These are phyloP conservation scores for Xenus cinereus DNA, from an alignment of 2,113 vertebrate genomes.

Conservation along the genomic window DNA sequence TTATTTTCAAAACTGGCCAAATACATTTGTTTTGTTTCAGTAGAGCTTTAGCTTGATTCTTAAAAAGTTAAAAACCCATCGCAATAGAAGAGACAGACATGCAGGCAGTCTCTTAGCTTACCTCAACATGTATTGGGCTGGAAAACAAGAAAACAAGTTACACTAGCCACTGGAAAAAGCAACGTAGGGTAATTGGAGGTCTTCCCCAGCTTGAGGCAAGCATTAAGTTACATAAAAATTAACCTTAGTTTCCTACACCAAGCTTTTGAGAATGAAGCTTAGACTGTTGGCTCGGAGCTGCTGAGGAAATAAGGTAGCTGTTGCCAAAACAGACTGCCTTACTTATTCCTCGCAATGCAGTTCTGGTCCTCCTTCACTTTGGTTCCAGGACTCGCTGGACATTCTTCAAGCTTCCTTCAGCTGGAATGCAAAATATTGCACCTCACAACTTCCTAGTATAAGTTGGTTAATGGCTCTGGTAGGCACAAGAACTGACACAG, in stretches of 20 bases:
- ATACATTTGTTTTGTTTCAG: not conserved
- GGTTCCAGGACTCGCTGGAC: not conserved
- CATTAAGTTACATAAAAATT: not conserved
- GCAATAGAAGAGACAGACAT: not conserved
- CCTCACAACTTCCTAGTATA: not conserved
- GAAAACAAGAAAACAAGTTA: not conserved
- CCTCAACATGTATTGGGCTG: not conserved
- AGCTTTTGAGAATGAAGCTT: not conserved
- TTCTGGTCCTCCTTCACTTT: not conserved
- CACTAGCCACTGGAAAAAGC: not conserved
- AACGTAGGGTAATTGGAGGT: not conserved
- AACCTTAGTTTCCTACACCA: not conserved
- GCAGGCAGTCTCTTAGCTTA: not conserved
- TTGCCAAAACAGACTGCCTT: not conserved
- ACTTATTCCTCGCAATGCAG: not conserved
- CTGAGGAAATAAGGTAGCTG: not conserved
- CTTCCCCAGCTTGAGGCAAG: not conserved
- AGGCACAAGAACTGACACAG: not conserved
- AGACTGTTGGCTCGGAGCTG: fast-evolving
- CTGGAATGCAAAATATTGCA: not conserved
- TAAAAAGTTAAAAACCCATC: not conserved
- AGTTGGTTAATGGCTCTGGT: not conserved
- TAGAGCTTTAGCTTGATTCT: not conserved
- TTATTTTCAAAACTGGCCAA: not conserved
- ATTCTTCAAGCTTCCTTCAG: not conserved